phyloP scores from a whole-genome alignment of 2,797 vertebrate species.

The Molossus molossus region DNA sequence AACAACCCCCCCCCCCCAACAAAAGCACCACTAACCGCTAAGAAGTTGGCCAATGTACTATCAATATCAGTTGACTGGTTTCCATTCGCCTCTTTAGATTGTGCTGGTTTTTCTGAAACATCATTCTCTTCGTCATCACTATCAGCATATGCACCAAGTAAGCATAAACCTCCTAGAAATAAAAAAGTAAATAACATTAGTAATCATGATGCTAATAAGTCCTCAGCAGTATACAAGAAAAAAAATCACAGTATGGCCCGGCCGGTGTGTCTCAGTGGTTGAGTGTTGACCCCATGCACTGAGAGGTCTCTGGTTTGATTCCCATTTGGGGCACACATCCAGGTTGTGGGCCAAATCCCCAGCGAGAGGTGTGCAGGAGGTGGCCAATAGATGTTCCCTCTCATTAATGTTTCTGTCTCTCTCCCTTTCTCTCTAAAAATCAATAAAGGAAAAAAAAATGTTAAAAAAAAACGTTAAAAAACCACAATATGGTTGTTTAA shows the following conservation, averaged over 20 bases:
- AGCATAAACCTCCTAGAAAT: constrained; percentile 95
- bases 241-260: not conserved
- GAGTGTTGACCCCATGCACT: too few species aligned
- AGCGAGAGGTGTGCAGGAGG: too few species aligned
- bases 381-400: too few species aligned
- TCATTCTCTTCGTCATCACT: constrained; percentile 96
- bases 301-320: too few species aligned
- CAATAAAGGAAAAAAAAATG: too few species aligned
- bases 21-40: constrained; percentile 93
- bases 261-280: too few species aligned
- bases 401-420: too few species aligned
- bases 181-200: not conserved
- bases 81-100: constrained; percentile 89
- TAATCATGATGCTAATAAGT: not conserved
- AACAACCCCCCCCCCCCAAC: not conserved
- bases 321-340: too few species aligned
- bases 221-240: not conserved
- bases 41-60: constrained; percentile 97
- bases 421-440: too few species aligned
- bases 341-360: too few species aligned
- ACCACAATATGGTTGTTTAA: not conserved
- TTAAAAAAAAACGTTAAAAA: too few species aligned
- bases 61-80: constrained; percentile 95
- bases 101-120: constrained; percentile 83
- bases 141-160: constrained; percentile 98